Evolutionary conservation across 2,888 invertebrate species (phyloP).

Genomic region (Temnothorax rugatulus): DNA sequence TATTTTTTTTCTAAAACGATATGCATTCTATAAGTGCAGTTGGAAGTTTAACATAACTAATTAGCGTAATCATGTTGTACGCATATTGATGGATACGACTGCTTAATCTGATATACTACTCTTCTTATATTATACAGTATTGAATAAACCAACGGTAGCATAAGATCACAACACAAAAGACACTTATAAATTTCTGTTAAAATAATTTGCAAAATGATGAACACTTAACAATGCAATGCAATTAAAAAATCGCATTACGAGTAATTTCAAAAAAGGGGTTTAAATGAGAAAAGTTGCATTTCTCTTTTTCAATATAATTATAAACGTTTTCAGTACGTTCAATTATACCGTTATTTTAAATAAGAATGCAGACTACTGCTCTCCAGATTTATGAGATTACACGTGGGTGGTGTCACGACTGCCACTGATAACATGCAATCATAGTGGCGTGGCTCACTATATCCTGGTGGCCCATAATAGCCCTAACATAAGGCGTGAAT

Average conservation of each 20-base stretch:
- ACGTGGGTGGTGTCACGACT: conserved; percentile 20
- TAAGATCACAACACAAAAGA: neutral
- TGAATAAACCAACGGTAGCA: neutral
- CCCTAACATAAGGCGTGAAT: conserved; percentile 80
- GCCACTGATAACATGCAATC: conserved; percentile 77
- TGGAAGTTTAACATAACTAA: neutral
- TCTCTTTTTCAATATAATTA: neutral
- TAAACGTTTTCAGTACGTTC: neutral
- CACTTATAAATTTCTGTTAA: neutral
- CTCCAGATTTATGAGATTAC: conserved; percentile 66
- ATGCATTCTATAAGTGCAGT: neutral
- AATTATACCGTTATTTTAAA: neutral
- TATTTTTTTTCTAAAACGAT: neutral
- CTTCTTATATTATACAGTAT: neutral
- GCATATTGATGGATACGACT: neutral
- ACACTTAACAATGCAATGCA: neutral
- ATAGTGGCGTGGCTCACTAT: conserved; percentile 72
- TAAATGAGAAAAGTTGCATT: neutral
- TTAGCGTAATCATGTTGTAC: neutral
- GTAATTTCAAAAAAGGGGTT: neutral
- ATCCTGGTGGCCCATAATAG: conserved; percentile 76
- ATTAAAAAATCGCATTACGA: neutral
- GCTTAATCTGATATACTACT: neutral
- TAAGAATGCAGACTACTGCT: conserved; percentile 46
- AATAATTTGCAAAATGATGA: neutral